Percentiles rank a stretch among this genome's conserved stretches.
These are phyloP conservation scores for Gobio gobio DNA, from an alignment of 2,113 vertebrate species.

Conservation along the genomic window DNA sequence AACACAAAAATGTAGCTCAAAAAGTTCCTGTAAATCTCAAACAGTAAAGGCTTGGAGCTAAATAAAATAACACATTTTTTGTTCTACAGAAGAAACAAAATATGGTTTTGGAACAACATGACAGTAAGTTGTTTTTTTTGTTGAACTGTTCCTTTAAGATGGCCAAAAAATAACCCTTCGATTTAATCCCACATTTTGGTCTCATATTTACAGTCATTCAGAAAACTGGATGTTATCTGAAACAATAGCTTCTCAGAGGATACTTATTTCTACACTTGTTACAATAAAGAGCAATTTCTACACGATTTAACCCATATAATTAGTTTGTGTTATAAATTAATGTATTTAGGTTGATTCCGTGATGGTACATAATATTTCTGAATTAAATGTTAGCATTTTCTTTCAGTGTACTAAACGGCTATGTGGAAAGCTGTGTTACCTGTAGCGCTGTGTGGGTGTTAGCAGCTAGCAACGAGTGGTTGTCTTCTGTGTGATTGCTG, in stretches of 20 bases:
- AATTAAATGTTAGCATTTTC: too few relatives aligned
- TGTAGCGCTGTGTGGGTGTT: slow-evolving; percentile 47
- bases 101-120: too few relatives aligned
- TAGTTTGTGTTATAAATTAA: too few relatives aligned
- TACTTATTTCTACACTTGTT: background rate
- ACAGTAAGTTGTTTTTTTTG: background rate
- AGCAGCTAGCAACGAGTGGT: slow-evolving; percentile 42
- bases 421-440: slow-evolving; percentile 28
- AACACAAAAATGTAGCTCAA: too few relatives aligned
- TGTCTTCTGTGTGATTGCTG: slow-evolving; percentile 4
- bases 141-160: background rate
- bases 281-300: too few relatives aligned
- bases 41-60: too few relatives aligned
- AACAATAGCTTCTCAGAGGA: slow-evolving; percentile 21
- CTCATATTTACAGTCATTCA: slow-evolving; percentile 17
- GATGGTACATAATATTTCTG: too few relatives aligned
- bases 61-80: background rate
- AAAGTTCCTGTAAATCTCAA: too few relatives aligned
- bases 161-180: background rate
- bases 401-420: background rate
- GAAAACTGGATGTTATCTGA: background rate
- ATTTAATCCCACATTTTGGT: slow-evolving; percentile 7
- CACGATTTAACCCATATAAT: too few relatives aligned
- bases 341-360: too few relatives aligned
- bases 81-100: background rate